Base-by-base conservation (phyloP, 2,888 invertebrate species). In the Spilarctia lutea region DNA sequence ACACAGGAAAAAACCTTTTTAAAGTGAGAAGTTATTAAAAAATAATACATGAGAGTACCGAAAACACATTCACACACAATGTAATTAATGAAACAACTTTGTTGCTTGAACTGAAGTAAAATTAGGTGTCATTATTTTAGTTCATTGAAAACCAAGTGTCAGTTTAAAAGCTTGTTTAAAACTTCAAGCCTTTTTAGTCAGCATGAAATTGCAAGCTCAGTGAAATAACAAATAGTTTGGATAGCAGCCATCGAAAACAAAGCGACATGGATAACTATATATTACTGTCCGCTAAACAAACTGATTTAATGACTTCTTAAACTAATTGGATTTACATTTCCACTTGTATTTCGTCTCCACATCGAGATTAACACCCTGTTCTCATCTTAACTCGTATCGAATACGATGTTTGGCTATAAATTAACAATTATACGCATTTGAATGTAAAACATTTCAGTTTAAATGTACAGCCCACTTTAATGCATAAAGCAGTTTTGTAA, bases 261-360 rank as follows among this genome's bases (percentile, higher is more conserved):
- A 94, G 91, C 91, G 87, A 81, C 87, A 88, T 86, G 88, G 85
- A 87, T 87, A 85, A 85, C 91, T 88, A 91, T 94, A 93, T 90
- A 89, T 94, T 91, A 93, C 93, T 93, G 94, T 93, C 93, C 86
- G 84, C 88, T 90, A 88, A 92, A 91, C 92, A 91, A 94, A 93
- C 94, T 94, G 94, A 94, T 94, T 94, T 94, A 95, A 92, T 91
- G 91, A 91, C 91, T 92, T 91, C 91, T 92, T 93, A 92, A 94
- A 92, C 91, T 94, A 94, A 95, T 94, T 94, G 91, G 91, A 94
- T 92, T 91, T 91, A 91, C 90, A 90, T 90, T 90, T 93, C 88
- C 89, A 90, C 89, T 91, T 91, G 90, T 89, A 89, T 93, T 92
- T 90, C 88, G 89, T 89, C 89, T 90, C 87, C 85, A 85, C 83